Evolutionary conservation across 2,888 invertebrate species (phyloP), one percentile per base, ranked within the genome.

Genomic region (Hydropsyche betteni): DNA sequence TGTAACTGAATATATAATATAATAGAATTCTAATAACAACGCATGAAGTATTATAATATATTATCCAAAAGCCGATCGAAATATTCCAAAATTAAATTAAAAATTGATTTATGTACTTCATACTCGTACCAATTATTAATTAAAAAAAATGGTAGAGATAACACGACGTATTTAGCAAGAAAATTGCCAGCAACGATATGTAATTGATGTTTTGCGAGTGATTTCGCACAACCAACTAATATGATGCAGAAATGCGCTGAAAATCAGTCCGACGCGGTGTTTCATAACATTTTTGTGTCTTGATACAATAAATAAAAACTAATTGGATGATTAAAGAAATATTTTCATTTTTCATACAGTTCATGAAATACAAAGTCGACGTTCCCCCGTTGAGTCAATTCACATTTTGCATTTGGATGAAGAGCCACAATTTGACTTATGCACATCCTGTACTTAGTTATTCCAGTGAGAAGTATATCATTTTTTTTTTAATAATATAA

Each of bases 321-420:
- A 7, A 16, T 52, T 51, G 33, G 10, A 61, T 68, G 50, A 68
- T 64, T 8, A 52, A 68, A 34, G 33, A 61, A 53, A 58, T 24
- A 58, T 51, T 34, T 38, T 51, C 7, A 8, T 33, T 12, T 16
- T 68, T 44, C 38, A 84, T 84, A 6, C 84, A 87, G 87, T 87
- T 86, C 80, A 80, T 87, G 34, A 91, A 92, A 80, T 94, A 94
- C 83, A 92, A 92, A 80, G 87, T 90, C 44, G 88, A 90, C 73
- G 85, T 94, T 33, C 94, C 94, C 0, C 91, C 93, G 77, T 81
- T 94, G 81, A 91, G 92, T 80, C 94, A 95, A 83, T 94, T 94
- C 82, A 94, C 94, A 0, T 87, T 94, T 71, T 95, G 95, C 82
- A 89, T 90, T 80, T 95, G 95, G 95, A 89, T 91, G 81, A 91